Conservation (phyloP, 2,113 vertebrate species). For the Coracopsis vasa region DNA sequence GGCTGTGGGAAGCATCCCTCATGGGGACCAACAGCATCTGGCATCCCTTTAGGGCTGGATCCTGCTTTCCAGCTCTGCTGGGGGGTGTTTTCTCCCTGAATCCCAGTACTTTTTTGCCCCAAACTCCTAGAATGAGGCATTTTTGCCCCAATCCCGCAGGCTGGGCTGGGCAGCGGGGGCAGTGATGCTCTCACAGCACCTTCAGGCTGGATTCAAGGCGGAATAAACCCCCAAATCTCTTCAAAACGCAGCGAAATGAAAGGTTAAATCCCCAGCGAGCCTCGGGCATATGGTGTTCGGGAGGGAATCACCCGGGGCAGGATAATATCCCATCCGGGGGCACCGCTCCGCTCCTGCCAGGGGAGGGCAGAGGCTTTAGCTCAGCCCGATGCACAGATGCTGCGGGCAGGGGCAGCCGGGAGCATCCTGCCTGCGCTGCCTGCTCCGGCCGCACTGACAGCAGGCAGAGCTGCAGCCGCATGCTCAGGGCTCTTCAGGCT, state of each 20-base stretch:
- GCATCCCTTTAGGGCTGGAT: rapidly evolving
- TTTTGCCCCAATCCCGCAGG: background rate
- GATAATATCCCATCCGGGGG: slow-evolving; percentile 35
- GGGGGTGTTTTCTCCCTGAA: background rate
- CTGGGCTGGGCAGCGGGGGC: rapidly evolving
- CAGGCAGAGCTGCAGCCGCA: background rate
- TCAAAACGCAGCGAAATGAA: background rate
- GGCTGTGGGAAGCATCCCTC: rapidly evolving
- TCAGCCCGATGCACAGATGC: background rate
- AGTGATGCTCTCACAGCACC: background rate
- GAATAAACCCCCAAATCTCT: background rate
- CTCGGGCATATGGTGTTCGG: slow-evolving; percentile 46
- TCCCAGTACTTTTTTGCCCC: background rate
- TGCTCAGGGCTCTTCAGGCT: background rate
- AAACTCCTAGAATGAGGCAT: rapidly evolving
- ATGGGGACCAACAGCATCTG: rapidly evolving
- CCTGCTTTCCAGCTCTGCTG: background rate
- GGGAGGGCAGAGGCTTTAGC: background rate
- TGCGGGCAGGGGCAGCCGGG: background rate
- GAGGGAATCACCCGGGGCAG: slow-evolving; percentile 10
- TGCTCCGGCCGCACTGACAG: background rate
- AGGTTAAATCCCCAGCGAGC: background rate
- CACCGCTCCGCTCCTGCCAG: background rate
- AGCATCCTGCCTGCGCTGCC: background rate
- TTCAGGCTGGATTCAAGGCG: background rate